A percentile compares a stretch with the other conserved stretches of the same genome.
Conservation (phyloP, 2,113 vertebrate species). For the Abramis brama region DNA sequence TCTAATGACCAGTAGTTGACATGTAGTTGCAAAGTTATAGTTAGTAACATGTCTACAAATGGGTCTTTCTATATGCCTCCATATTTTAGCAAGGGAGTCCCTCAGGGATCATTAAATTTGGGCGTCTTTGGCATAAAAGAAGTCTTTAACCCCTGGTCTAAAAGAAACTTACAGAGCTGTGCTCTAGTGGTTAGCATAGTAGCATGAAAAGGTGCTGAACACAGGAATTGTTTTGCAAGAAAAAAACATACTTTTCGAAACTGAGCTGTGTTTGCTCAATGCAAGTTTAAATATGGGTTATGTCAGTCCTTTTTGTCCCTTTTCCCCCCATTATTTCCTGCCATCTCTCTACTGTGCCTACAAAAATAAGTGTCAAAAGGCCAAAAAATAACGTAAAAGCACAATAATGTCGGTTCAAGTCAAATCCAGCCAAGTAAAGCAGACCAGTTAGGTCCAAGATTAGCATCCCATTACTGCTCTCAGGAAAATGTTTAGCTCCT, state of each 20-base stretch:
- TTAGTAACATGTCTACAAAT: no score
- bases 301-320: not conserved
- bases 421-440: not conserved
- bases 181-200: not conserved
- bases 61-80: not conserved
- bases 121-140: not conserved
- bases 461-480: slow-evolving; percentile 16
- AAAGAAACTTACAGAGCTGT: not conserved
- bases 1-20: no score
- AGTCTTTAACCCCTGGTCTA: not conserved
- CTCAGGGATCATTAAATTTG: not conserved
- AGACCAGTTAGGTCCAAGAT: slow-evolving; percentile 1
- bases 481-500: slow-evolving; percentile 27
- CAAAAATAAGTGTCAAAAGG: not conserved
- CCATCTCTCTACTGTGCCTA: not conserved
- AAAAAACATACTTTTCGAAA: no score
- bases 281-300: not conserved
- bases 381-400: not conserved
- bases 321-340: not conserved
- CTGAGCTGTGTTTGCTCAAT: not conserved
- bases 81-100: not conserved
- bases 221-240: not conserved
- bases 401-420: not conserved
- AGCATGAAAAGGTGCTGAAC: not conserved
- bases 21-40: no score